Evolutionary conservation across 2,888 invertebrate species (phyloP), one percentile per base, ranked within the genome.

Genomic region (Drosophila fungiperda): DNA sequence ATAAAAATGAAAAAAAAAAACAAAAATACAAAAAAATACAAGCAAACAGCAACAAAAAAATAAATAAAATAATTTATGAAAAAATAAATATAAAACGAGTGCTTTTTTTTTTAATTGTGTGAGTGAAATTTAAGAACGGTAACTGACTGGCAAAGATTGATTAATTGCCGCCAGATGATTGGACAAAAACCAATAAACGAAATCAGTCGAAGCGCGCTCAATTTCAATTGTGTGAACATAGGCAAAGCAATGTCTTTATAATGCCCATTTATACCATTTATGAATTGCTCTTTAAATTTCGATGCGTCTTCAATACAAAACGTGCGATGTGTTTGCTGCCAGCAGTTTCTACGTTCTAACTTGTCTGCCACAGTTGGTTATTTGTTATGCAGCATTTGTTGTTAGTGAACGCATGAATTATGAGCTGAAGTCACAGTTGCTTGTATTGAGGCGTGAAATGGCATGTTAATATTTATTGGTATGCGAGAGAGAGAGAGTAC

Each of bases 251-350:
- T 83, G 77, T 85, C 73, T 83, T 78, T 84, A 84, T 90, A 89
- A 87, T 81, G 79, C 73, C 82, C 84, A 83, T 84, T 89, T 91
- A 82, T 80, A 88, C 89, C 29, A 29, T 29, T 82, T 82, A 89
- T 89, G 87, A 89, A 87, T 88, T 90, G 89, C 76, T 80, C 89
- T 90, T 86, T 83, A 90, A 90, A 87, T 89, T 89, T 86, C 85
- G 89, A 87, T 86, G 87, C 89, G 89, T 89, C 89, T 89, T 81
- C 79, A 79, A 77, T 83, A 83, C 82, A 81, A 84, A 80, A 80
- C 80, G 82, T 82, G 82, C 80, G 58, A 42, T 49, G 26, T 49
- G 49, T 49, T 49, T 50, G 57, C 40, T 53, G 57, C 36, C 54
- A 12, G 35, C 17, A 29, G 12, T 48, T 33, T 5, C n/a, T 11